phyloP scores from a whole-genome alignment of 2,113 vertebrate genomes.

The Neodon shergylaensis region DNA sequence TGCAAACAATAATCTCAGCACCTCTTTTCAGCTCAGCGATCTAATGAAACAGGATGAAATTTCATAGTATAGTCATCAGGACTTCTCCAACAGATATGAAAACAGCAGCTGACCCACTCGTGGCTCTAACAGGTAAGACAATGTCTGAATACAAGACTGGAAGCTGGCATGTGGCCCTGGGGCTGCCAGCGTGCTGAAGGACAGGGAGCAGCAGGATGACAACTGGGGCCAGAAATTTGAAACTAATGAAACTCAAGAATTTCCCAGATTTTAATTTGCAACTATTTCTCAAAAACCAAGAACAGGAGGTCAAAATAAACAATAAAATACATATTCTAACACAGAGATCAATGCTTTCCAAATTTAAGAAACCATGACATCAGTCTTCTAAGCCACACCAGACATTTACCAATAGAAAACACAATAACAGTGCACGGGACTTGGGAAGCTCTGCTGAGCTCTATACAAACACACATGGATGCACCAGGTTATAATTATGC shows the following conservation, averaged over 20 bases:
- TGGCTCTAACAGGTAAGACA: neutral
- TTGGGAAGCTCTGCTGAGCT: neutral
- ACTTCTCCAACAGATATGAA: slow-evolving; percentile 34
- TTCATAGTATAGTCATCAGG: slow-evolving; percentile 24
- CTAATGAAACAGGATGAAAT: slow-evolving; percentile 82
- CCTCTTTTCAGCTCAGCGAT: slow-evolving; percentile 99
- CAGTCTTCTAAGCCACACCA: neutral
- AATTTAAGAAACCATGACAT: neutral
- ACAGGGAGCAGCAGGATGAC: neutral
- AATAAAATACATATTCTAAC: neutral
- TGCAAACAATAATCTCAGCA: slow-evolving; percentile 99
- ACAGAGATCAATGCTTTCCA: neutral
- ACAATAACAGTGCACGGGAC: neutral
- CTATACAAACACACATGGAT: neutral
- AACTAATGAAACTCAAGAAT: slow-evolving; percentile 19
- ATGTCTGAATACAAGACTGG: neutral
- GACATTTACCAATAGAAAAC: neutral
- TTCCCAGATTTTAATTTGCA: slow-evolving; percentile 47
- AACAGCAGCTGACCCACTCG: neutral
- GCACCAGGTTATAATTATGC: neutral
- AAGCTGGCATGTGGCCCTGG: neutral
- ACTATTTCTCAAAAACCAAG: slow-evolving; percentile 27
- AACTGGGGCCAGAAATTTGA: neutral
- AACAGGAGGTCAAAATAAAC: neutral
- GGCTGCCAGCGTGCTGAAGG: neutral